Base-by-base conservation (phyloP, 2,888 invertebrate species). In the Petrophora chlorosata region DNA sequence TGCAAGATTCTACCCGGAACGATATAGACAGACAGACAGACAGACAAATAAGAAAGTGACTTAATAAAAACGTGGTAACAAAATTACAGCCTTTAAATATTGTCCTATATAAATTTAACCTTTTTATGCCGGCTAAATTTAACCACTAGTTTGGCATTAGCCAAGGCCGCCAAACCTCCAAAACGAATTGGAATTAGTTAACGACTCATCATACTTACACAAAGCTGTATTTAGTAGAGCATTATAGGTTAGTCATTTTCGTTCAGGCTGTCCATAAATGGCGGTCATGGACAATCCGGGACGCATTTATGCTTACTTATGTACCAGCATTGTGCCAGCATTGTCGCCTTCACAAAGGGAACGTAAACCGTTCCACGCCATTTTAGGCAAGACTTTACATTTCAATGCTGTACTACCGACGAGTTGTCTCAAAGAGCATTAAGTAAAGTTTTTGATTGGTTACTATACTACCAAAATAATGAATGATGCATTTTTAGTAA, bases 341-440 rank as follows among this genome's bases (percentile, higher is more conserved):
- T 43, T 49, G 49, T 49, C 48, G 22, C 41, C 41, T 41, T 30
- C 32, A 39, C 49, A 43, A 43, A 49, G 42, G 39, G 42, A 49
- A 43, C 38, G 42, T 38, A 28, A n/a, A 33, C 9, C 28, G 9
- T 23, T 30, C 32, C 5, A 22, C 7, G 7, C 48, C 42, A 14
- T 36, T 48, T 42, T 32, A 26, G 42, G 38, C 26, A 22, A 12
- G 32, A 38, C 25, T 48, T 49, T 32, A 16, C 28, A 33, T 28
- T 49, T 32, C 42, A 42, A 43, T 38, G 34, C 40, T 33, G 26
- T 25, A 41, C 9, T 22, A 9, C 10, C 9, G 8, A 5, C 30
- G 17, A 36, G 38, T n/a, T 26, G n/a, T 38, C 43, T 42, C 48
- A 42, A 30, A 42, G 35, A 45, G 10, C 2, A 10, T 19, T n/a